Base-by-base conservation (phyloP, 2,888 invertebrate genomes). In the Diarsia dahlii region DNA sequence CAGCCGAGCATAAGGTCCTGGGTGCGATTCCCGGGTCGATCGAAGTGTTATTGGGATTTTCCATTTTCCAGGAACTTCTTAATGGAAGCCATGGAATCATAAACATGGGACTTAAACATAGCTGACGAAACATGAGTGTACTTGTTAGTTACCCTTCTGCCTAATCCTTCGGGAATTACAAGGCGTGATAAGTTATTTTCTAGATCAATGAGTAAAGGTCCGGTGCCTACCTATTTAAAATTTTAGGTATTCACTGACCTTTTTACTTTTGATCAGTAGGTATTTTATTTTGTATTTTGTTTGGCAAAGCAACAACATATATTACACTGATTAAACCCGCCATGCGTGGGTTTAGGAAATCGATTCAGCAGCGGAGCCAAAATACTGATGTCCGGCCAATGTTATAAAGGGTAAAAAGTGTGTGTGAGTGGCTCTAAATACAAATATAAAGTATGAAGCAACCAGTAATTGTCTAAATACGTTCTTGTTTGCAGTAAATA, bases 341-440 rank as follows among this genome's bases (percentile, higher is more conserved):
- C 20, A 45, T 54, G 45, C 48, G 45, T 23, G 48, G 15, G 23
- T 15, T 18, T 48, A 18, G 60, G 39, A 50, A 76, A 82, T 76
- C 79, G 69, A 80, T 69, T 76, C 34, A 69, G 60, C 1, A 15
- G 28, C 54, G 34, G 18, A 66, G 77, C 54, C 65, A 80, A 79
- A 54, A 60, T n/a, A 23, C 34, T 50, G 20, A 28, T 28, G 28
- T 28, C 28, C 28, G 28, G 28, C 28, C 28, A 28, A 2, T 28
- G 28, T 28, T 28, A 28, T 28, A 28, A 28, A 28, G 28, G 28
- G 28, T 28, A 28, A 28, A 28, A 28, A 28, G 28, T 28, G 28
- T 28, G 58, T 15, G 8, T 28, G 28, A 9, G 15, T 58, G 18
- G n/a, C n/a, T n/a, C n/a, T 28, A 28, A 28, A 28, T 28, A 18